Percentiles rank a stretch among this genome's conserved stretches.
Evolutionary conservation across 2,797 vertebrate genomes (phyloP).

Genomic region (Pangasius sanitwongsei): DNA sequence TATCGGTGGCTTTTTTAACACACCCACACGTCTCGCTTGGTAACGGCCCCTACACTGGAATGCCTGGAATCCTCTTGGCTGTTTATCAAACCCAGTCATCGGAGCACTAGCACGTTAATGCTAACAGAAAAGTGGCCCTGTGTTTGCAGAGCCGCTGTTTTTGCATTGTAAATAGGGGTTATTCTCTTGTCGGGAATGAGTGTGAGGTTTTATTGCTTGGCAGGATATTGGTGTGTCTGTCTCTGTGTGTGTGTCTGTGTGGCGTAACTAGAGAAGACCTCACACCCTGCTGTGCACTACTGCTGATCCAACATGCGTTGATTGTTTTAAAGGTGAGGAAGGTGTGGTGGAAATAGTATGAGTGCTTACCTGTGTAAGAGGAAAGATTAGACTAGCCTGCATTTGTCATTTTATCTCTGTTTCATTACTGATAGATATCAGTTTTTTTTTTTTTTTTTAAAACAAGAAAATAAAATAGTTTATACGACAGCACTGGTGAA

Average conservation of each 20-base stretch:
- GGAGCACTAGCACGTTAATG: not conserved
- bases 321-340: not conserved
- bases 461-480: not conserved
- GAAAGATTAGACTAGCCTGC: not conserved
- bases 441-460: too few relatives aligned
- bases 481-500: not conserved
- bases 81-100: slow-evolving; percentile 22
- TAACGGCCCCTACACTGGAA: slow-evolving; percentile 13
- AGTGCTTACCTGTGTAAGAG: not conserved
- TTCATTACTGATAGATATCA: not conserved
- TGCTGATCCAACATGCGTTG: not conserved
- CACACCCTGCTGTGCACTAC: not conserved
- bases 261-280: not conserved
- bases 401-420: not conserved
- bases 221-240: not conserved
- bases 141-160: not conserved
- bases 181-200: not conserved
- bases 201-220: not conserved
- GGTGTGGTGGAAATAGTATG: not conserved
- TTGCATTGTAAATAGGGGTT: slow-evolving; percentile 30
- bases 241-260: not conserved
- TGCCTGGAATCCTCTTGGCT: slow-evolving; percentile 36
- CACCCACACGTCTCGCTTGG: not conserved
- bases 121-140: slow-evolving; percentile 9
- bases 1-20: not conserved